phyloP scores from a whole-genome alignment of 2,113 vertebrate genomes.

The Cyanoramphus novaezelandiae region DNA sequence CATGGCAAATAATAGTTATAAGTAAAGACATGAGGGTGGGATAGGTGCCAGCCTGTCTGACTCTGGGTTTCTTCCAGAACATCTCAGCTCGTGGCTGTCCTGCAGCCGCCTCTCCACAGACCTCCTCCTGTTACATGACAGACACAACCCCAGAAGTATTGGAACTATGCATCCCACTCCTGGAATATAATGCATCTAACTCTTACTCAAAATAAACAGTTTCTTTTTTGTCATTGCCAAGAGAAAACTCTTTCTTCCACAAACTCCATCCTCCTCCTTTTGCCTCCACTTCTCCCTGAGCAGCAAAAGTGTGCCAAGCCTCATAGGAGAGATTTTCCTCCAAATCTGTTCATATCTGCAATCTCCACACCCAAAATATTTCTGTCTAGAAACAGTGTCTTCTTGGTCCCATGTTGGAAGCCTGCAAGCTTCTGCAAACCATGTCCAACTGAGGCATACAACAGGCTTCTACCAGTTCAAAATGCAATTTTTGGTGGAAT shows the following conservation, averaged over 20 bases:
- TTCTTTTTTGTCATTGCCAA: neutral
- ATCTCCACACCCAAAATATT: neutral
- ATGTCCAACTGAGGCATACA: neutral
- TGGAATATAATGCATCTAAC: neutral
- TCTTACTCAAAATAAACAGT: neutral
- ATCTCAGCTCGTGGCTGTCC: constrained; percentile 16
- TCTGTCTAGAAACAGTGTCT: neutral
- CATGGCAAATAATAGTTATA: neutral
- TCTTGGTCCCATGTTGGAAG: neutral
- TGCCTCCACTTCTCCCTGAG: neutral
- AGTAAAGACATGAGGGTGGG: constrained; percentile 34
- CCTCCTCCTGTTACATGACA: neutral
- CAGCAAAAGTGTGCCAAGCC: neutral
- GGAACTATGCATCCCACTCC: neutral
- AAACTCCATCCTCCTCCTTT: neutral
- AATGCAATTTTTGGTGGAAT: neutral
- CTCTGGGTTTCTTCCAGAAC: constrained; percentile 47
- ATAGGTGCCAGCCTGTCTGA: constrained; percentile 42
- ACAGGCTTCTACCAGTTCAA: neutral
- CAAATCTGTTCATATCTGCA: neutral
- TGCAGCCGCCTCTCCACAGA: neutral
- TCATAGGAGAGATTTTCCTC: neutral
- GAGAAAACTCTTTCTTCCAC: neutral
- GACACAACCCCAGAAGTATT: neutral
- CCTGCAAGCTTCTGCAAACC: neutral